Conservation (phyloP, 1,140 invertebrate species). For the Semibalanus balanoides region DNA sequence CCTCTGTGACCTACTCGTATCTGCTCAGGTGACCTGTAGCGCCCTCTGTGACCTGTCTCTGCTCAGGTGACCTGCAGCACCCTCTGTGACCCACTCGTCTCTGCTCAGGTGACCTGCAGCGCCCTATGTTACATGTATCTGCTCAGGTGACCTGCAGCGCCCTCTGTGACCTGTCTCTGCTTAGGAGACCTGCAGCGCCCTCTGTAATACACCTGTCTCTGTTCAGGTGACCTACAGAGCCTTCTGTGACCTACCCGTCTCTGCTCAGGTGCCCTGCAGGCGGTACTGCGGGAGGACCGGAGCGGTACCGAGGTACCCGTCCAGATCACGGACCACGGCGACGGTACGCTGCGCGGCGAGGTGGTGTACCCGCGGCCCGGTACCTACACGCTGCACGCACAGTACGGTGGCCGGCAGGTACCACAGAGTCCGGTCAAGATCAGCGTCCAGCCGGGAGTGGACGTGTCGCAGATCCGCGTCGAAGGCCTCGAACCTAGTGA, state of each 20-base stretch:
- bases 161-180: no score
- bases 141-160: no score
- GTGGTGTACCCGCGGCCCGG: slow-evolving; percentile 53
- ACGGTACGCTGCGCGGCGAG: slow-evolving; percentile 62
- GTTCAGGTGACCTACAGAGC: no score
- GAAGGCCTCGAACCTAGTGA: slow-evolving; percentile 78
- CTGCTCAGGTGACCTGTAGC: no score
- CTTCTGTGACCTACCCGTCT: slow-evolving; percentile 9
- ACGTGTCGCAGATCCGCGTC: slow-evolving; percentile 73
- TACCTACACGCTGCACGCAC: slow-evolving; percentile 51
- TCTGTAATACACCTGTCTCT: no score
- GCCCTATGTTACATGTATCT: no score
- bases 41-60: slow-evolving; percentile 6
- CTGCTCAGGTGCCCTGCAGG: background rate
- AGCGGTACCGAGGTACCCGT: slow-evolving; percentile 50
- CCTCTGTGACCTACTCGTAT: no score
- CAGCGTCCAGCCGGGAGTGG: slow-evolving; percentile 58
- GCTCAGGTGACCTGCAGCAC: background rate
- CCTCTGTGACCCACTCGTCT: slow-evolving; percentile 9
- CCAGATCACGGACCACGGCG: slow-evolving; percentile 58
- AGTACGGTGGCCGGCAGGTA: slow-evolving; percentile 62
- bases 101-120: background rate
- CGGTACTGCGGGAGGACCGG: slow-evolving; percentile 31
- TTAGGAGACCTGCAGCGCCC: no score
- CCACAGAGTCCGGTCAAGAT: slow-evolving; percentile 67